Evolutionary conservation across 2,797 vertebrate species (phyloP), one percentile per base, ranked within the genome.

Genomic region (Myioborus melanocephalus): DNA sequence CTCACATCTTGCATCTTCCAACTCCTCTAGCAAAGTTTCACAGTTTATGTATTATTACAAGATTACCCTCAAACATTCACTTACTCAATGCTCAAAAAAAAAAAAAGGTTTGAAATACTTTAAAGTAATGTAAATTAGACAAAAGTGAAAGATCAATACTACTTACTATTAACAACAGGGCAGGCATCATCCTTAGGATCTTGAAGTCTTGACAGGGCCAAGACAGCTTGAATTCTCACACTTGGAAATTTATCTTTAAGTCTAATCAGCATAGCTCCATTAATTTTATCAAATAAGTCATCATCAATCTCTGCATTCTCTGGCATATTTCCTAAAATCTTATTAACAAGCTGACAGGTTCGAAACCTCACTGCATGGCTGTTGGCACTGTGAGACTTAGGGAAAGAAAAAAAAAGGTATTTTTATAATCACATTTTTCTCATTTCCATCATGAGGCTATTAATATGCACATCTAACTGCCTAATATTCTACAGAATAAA

Each of bases 221-320:
- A 95, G 37, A 99, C 98, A 52, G 99, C 99, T 95, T 99, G 99
- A 94, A 99, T 98, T 93, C 99, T 98, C 90, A 99, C 99, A 85
- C 99, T 99, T 34, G 99, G 98, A 96, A 99, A 99, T 96, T 99
- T 99, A 97, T 99, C 99, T 37, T 98, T 99, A 96, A 99, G 96
- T 66, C 99, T 98, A 70, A 98, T 93, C 88, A 99, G 97, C 99
- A 99, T 99, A 85, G 98, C 98, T 95, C 98, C 98, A 79, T 99
- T 99, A 94, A 99, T 99, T 91, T 96, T 97, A 95, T 99, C 99
- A 96, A 99, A 99, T 64, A 99, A 97, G 68, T 99, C 98, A 56
- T 99, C 99, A 35, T 99, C 99, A 56, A 99, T 99, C 97, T 99
- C 99, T 41, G 99, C 99, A 76, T 99, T 98, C 97, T 99, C 99